These are phyloP conservation scores for Pachyuromys duprasi DNA, from an alignment of 2,797 vertebrate genomes.

Conservation along the genomic window DNA sequence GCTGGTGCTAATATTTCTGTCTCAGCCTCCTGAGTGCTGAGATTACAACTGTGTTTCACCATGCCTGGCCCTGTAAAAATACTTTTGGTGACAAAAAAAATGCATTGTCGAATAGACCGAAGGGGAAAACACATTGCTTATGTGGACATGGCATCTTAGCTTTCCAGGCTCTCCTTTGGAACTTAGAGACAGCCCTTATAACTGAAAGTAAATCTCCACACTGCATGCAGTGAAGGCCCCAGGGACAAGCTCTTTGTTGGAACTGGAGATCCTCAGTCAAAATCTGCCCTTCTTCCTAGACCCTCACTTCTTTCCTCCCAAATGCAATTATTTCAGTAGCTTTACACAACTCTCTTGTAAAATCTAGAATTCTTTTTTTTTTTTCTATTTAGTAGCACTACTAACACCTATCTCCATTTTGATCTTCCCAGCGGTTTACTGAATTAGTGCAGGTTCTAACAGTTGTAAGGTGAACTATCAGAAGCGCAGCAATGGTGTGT, in stretches of 20 bases:
- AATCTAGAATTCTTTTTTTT: not conserved
- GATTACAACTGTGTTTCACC: not conserved
- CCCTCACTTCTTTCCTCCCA: too few relatives aligned
- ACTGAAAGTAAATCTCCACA: not conserved
- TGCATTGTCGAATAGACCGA: not conserved
- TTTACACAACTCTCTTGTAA: constrained; percentile 3
- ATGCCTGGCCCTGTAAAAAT: not conserved
- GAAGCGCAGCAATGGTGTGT: not conserved
- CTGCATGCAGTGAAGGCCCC: too few relatives aligned
- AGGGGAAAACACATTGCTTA: not conserved
- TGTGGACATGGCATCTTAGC: not conserved
- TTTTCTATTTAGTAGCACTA: not conserved
- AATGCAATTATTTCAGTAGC: not conserved
- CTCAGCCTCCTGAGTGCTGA: not conserved
- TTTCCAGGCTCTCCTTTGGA: not conserved
- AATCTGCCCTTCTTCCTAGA: not conserved
- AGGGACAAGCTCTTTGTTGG: accelerated
- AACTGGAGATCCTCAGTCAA: not conserved
- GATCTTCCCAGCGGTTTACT: not conserved
- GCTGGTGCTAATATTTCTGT: not conserved
- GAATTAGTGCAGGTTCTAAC: not conserved
- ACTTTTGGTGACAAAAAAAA: not conserved
- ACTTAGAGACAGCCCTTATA: not conserved
- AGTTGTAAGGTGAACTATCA: not conserved
- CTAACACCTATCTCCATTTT: not conserved